Evolutionary conservation across 92 coral and sea anemone species (phyloP), one percentile per base, ranked within the genome.

Genomic region (Palythoa grandis): DNA sequence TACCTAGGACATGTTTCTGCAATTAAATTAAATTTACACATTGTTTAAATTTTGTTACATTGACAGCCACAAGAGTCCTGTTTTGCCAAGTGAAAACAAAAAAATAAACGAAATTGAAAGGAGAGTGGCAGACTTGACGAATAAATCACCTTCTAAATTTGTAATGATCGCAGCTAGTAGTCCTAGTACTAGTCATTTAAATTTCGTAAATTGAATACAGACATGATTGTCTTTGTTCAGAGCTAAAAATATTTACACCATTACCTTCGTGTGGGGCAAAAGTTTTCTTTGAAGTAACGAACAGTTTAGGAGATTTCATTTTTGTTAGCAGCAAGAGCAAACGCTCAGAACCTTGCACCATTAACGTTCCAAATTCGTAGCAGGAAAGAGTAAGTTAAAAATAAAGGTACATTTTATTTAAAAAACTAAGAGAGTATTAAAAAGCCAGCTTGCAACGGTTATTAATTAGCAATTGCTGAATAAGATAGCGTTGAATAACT

Each of bases 221-320:
- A 74, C 83, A 61, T 38, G 74, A 82, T 87, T 87, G 69, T 87
- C 84, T 90, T 90, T 82, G 86, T 86, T 83, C 82, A 37, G 12
- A 78, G 88, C 58, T 65, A 66, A 80, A 70, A 80, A 80, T 80
- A 80, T 80, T 80, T 80, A 80, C 85, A 66, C 85, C 85, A 80
- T 80, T 66, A 75, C 77, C 90, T 86, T 90, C 92, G 92, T 87
- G 92, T 90, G 92, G 90, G 92, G 90, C 87, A 85, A 70, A 76
- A 73, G 13, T 47, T 52, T 65, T 66, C 73, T 80, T 40, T 80
- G 85, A 80, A 80, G 74, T 80, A 65, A 66, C 57, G 85, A 80
- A 80, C 85, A 76, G 66, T 80, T 65, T 80, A 48, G 43, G 63
- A 66, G 74, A 66, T 39, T 80, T 80, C 74, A 53, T 53, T 65